Conservation (phyloP, 1,140 invertebrate genomes). For the Asbolus verrucosus region DNA sequence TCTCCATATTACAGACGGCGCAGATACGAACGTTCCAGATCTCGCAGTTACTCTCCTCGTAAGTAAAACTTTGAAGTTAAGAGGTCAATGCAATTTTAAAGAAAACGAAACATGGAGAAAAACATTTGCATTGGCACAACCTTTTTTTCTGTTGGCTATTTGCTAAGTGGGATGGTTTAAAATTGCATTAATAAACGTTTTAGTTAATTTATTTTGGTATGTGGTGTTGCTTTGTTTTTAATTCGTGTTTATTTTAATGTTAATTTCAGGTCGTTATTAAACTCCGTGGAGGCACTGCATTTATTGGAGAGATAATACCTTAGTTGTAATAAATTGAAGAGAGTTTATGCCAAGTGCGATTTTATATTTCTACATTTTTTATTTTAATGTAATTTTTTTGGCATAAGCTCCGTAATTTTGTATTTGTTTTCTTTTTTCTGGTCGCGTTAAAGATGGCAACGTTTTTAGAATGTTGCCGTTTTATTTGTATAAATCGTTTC, state of each 20-base stretch:
- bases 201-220: constrained; percentile 47
- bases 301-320: constrained; percentile 48
- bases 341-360: constrained; percentile 45
- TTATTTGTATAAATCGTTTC: constrained; percentile 35
- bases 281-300: constrained; percentile 54
- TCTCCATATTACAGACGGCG: constrained; percentile 70
- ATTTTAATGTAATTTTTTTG: constrained; percentile 11
- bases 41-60: constrained; percentile 89
- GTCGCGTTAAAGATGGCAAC: constrained; percentile 6
- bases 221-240: constrained; percentile 56
- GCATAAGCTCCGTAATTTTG: constrained; percentile 11
- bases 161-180: constrained; percentile 19
- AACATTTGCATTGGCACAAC: not conserved
- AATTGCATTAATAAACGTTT: constrained; percentile 43
- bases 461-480: constrained; percentile 2
- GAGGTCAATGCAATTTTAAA: constrained; percentile 23
- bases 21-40: constrained; percentile 79
- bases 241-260: constrained; percentile 59
- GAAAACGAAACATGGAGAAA: no score
- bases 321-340: constrained; percentile 45
- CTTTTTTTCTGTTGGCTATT: not conserved
- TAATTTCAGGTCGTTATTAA: constrained; percentile 64
- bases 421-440: constrained; percentile 42
- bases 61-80: constrained; percentile 66
- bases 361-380: constrained; percentile 26